Conservation (phyloP, 2,113 vertebrate genomes). For the Pseudopipra pipra region DNA sequence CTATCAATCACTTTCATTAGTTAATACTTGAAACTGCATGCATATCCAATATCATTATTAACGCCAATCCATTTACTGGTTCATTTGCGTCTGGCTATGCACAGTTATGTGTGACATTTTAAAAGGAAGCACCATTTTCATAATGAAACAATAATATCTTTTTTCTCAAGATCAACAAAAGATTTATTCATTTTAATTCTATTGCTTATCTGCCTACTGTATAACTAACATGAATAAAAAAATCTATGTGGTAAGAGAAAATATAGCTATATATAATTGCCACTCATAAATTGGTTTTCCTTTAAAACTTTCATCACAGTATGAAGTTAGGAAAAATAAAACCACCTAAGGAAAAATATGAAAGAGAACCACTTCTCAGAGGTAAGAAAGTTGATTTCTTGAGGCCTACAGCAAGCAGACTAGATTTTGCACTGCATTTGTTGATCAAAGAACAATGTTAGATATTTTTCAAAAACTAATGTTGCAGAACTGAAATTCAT, state of each 20-base stretch:
- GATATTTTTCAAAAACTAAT: neutral
- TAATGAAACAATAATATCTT: slow-evolving; percentile 64
- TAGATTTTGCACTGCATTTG: neutral
- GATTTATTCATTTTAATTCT: slow-evolving; percentile 69
- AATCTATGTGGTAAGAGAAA: slow-evolving; percentile 50
- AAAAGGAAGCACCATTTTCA: slow-evolving; percentile 71
- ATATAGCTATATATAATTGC: slow-evolving; percentile 60
- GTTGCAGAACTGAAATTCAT: neutral
- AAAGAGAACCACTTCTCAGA: neutral
- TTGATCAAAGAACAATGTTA: neutral
- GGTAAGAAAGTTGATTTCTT: slow-evolving; percentile 1
- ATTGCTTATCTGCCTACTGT: slow-evolving; percentile 56
- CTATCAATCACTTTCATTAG: slow-evolving; percentile 81
- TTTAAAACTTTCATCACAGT: neutral
- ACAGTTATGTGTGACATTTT: slow-evolving; percentile 78
- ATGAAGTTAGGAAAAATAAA: slow-evolving; percentile 25
- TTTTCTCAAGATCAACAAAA: slow-evolving; percentile 74
- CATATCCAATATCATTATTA: slow-evolving; percentile 76
- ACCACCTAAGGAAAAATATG: neutral
- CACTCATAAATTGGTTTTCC: slow-evolving; percentile 57
- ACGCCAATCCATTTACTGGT: slow-evolving; percentile 71
- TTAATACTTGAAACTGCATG: slow-evolving; percentile 73
- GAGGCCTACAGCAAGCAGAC: neutral
- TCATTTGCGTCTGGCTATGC: slow-evolving; percentile 76
- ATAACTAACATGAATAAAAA: slow-evolving; percentile 48